Evolutionary conservation across 2,113 vertebrate genomes (phyloP).

Genomic region (Gnathonemus echidnorhynchus): DNA sequence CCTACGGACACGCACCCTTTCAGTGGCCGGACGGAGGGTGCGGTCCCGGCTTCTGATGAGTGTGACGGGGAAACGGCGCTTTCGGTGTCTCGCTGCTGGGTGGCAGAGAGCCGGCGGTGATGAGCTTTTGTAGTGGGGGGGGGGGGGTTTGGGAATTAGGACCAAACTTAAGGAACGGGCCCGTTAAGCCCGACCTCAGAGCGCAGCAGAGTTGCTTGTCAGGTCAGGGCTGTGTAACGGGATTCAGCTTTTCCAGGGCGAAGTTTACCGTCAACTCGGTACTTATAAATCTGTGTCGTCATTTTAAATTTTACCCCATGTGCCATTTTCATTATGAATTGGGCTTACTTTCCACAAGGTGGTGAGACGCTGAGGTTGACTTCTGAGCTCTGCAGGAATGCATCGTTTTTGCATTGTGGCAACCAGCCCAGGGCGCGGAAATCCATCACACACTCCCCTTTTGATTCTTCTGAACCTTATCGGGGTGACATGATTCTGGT

Average conservation of each 20-base stretch:
- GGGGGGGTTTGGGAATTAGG: neutral
- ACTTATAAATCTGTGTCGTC: neutral
- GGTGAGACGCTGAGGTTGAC: neutral
- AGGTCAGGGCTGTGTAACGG: neutral
- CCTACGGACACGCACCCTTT: neutral
- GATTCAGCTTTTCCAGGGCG: neutral
- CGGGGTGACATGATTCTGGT: neutral
- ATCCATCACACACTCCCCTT: neutral
- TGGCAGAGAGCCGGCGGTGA: neutral
- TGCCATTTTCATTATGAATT: neutral
- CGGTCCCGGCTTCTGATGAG: neutral
- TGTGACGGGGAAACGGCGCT: neutral
- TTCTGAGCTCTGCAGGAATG: neutral
- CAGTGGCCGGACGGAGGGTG: neutral
- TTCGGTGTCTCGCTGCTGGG: neutral
- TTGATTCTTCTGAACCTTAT: neutral
- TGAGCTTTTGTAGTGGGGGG: neutral
- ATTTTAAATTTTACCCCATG: neutral
- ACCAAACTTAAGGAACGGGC: neutral
- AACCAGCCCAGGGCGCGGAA: neutral
- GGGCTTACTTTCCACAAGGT: neutral
- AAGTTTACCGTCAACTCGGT: neutral
- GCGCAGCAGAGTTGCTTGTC: neutral
- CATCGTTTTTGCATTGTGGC: neutral
- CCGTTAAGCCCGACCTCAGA: neutral